Conservation (phyloP, 2,888 invertebrate species). For the Xylota segnis region DNA sequence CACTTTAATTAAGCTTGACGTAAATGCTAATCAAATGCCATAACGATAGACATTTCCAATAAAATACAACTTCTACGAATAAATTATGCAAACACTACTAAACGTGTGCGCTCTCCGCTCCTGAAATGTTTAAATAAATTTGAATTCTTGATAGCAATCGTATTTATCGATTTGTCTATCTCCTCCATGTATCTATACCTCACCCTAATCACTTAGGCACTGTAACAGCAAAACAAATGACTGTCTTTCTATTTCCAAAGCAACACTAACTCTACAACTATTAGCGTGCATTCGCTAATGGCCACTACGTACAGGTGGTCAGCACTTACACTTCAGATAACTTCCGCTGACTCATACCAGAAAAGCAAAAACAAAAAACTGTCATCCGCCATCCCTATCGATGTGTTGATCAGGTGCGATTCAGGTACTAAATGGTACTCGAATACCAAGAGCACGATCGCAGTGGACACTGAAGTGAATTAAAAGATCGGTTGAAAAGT, state of each 20-base stretch:
- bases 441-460: slow-evolving; percentile 20
- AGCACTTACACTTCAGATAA: not conserved
- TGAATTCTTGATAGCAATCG: slow-evolving; percentile 11
- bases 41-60: not conserved
- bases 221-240: slow-evolving; percentile 36
- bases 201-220: slow-evolving; percentile 41
- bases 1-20: not conserved
- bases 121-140: slow-evolving; percentile 34
- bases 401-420: slow-evolving; percentile 62
- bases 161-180: slow-evolving; percentile 19
- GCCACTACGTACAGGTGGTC: slow-evolving; percentile 34
- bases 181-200: slow-evolving; percentile 26
- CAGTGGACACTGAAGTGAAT: not conserved
- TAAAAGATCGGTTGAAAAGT: slow-evolving; percentile 50
- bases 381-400: not conserved
- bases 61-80: not conserved
- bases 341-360: slow-evolving; percentile 29
- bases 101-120: slow-evolving; percentile 27
- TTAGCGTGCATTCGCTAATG: slow-evolving; percentile 48
- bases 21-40: not conserved
- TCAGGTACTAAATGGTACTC: slow-evolving; percentile 29
- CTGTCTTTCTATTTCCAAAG: slow-evolving; percentile 46
- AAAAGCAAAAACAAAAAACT: not conserved
- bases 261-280: slow-evolving; percentile 36
- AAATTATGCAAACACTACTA: slow-evolving; percentile 48